Base-by-base conservation (phyloP, 2,113 vertebrate genomes). In the Nyctereutes procyonoides region DNA sequence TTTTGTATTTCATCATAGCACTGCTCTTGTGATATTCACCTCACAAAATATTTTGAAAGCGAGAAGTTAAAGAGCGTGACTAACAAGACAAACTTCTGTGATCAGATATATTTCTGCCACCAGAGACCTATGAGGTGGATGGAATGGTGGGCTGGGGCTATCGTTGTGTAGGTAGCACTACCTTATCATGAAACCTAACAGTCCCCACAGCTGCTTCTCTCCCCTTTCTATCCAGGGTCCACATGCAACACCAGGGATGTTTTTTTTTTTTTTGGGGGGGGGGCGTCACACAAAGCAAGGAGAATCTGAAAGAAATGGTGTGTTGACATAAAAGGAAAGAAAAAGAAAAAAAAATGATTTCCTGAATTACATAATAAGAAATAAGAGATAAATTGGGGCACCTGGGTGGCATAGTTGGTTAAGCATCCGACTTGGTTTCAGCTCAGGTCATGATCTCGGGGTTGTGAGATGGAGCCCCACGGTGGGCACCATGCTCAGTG, bases 241-340 rank as follows among this genome's bases (percentile, higher is more conserved):
- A 30, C 26, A 20, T 0, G 20, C 9, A 30, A 74, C 14, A 2
- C 26, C 14, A 3, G 19, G 5, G 9, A 35, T 4, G 4, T 8
- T 13, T n/a, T 17, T 51, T 67, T 95, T 60, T n/a, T 28, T 1
- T 43, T 43, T 43, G 5, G 43, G 43, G 43, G 43, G 6, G 43
- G 43, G 43, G 38, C 38, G 26, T 86, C 10, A 7, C 17, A 17
- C 11, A 65, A 81, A 62, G 26, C 32, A 51, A 76, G 62, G 60
- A 35, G 26, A 71, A 53, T 20, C 58, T 17, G 48, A 96, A 93
- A 32, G 26, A 76, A 85, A 51, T 8, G 9, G 2, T 12, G 1
- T 63, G 10, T 10, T 79, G 19, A 56, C 24, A 55, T n/a, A 30
- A 38, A 88, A 32, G 26, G 20, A 56, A n/a, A 55, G 16, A 79